Percentiles rank a stretch among this genome's conserved stretches.
Conservation (phyloP, 2,888 invertebrate genomes). For the Fragum whitleyi region DNA sequence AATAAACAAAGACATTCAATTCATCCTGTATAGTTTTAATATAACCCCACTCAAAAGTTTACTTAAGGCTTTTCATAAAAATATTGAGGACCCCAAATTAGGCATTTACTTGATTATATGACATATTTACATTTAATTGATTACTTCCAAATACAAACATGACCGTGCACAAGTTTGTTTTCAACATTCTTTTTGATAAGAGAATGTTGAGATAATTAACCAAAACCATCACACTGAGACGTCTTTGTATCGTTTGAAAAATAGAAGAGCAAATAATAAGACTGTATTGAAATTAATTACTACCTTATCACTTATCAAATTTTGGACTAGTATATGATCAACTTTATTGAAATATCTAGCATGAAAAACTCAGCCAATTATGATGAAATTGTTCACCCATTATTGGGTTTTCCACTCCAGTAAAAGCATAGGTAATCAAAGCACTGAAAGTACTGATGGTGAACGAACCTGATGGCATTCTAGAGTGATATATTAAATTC, state of each 20-base stretch:
- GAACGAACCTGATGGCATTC: too few species aligned
- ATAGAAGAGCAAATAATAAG: constrained; percentile 21
- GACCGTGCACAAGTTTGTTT: constrained; percentile 50
- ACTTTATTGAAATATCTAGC: too few species aligned
- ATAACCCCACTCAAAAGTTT: constrained; percentile 54
- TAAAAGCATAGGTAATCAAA: too few species aligned
- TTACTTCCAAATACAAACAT: constrained; percentile 45
- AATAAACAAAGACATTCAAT: constrained; percentile 63
- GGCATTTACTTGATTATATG: constrained; percentile 60
- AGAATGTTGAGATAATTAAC: constrained; percentile 41
- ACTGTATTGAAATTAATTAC: background rate
- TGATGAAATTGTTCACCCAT: too few species aligned
- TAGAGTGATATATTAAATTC: too few species aligned
- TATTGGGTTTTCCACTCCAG: too few species aligned
- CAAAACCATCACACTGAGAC: constrained; percentile 34
- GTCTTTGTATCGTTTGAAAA: constrained; percentile 38
- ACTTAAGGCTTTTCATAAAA: constrained; percentile 56
- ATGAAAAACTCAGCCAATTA: too few species aligned
- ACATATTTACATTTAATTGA: constrained; percentile 56
- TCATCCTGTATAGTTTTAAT: constrained; percentile 60
- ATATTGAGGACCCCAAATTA: constrained; percentile 60
- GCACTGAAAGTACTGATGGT: too few species aligned
- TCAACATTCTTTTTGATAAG: constrained; percentile 47
- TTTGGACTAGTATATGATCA: background rate
- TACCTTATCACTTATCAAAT: constrained; percentile 8